phyloP scores from a whole-genome alignment of 2,113 vertebrate genomes.

The Cinclus mexicanus region DNA sequence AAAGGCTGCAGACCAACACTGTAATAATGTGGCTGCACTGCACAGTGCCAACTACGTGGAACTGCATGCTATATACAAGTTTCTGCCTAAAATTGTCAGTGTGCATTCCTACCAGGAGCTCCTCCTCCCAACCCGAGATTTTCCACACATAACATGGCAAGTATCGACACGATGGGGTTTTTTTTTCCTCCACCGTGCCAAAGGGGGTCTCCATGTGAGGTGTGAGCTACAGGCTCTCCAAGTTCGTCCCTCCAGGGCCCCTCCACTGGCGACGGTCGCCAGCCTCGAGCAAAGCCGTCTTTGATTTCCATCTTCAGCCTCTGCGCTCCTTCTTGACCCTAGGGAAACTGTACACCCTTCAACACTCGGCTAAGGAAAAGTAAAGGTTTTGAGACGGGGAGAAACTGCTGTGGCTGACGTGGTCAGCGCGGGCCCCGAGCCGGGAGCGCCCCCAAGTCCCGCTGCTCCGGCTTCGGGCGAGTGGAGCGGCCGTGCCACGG shows the following conservation, averaged over 20 bases:
- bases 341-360: background rate
- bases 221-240: background rate
- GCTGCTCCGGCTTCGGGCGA: background rate
- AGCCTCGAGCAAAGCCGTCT: background rate
- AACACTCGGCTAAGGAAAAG: background rate
- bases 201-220: background rate
- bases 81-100: background rate
- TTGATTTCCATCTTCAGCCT: background rate
- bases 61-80: background rate
- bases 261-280: background rate
- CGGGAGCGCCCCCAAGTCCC: background rate
- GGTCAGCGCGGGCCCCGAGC: background rate
- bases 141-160: background rate
- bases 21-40: background rate
- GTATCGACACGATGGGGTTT: accelerated
- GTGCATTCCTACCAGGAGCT: background rate
- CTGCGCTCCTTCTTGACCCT: background rate
- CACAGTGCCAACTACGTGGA: background rate
- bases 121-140: background rate
- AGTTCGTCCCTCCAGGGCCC: too few relatives aligned
- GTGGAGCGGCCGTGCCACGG: background rate
- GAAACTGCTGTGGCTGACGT: background rate
- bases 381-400: accelerated
- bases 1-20: background rate
- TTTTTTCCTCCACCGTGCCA: background rate